Conservation (phyloP, 2,888 invertebrate genomes). For the Tipula confusa region DNA sequence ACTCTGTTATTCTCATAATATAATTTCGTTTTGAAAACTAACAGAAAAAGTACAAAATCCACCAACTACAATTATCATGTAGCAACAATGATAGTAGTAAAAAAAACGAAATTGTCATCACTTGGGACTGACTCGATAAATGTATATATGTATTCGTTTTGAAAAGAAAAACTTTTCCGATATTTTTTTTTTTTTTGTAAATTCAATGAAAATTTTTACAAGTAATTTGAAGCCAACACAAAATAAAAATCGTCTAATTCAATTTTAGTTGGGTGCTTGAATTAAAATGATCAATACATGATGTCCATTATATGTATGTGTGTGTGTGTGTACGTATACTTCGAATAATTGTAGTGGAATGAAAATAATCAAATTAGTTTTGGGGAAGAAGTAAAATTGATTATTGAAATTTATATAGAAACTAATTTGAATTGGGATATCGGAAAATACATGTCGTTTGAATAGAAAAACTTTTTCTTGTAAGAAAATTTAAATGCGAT, state of each 20-base stretch:
- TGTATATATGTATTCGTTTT: neutral
- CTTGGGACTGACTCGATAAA: neutral
- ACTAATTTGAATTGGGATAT: conserved; percentile 12
- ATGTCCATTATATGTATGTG: neutral
- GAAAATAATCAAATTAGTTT: neutral
- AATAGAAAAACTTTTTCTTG: neutral
- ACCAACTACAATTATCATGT: neutral
- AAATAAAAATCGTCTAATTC: neutral
- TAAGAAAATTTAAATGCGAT: no score
- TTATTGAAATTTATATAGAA: neutral
- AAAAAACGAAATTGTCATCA: neutral
- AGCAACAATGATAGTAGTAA: neutral
- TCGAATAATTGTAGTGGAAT: neutral
- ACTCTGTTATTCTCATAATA: neutral
- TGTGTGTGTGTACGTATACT: neutral
- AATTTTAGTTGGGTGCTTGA: neutral
- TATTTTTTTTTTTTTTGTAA: neutral
- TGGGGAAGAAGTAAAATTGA: neutral
- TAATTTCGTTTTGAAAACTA: neutral
- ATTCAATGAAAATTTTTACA: neutral
- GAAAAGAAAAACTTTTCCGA: neutral
- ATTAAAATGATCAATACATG: neutral
- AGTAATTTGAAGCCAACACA: neutral
- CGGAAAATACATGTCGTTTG: neutral
- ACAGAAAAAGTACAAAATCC: neutral